Conservation (phyloP, 2,113 vertebrate species). For the Gavialis gangeticus region DNA sequence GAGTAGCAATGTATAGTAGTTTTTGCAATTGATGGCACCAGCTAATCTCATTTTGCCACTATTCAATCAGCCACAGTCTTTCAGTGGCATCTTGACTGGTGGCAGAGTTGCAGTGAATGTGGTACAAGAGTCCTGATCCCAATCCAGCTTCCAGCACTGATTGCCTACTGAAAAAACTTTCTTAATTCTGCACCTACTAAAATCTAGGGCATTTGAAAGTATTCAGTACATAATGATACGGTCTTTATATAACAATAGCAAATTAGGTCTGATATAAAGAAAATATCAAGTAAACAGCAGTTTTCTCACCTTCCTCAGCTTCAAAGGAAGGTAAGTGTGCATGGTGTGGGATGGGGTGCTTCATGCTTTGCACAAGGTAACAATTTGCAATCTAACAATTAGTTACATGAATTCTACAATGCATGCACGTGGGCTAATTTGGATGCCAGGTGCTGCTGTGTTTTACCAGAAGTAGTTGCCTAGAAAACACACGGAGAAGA, state of each 20-base stretch:
- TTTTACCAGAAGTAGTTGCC: neutral
- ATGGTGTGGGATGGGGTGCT: too few species aligned
- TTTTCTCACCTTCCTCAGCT: too few species aligned
- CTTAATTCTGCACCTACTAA: neutral
- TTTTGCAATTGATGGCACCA: neutral
- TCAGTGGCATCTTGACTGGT: fast-evolving
- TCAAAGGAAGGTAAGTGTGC: too few species aligned
- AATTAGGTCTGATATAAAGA: fast-evolving
- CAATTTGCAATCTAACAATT: fast-evolving
- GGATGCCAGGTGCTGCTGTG: fast-evolving
- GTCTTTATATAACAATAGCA: fast-evolving
- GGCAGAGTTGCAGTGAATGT: neutral
- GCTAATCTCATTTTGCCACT: fast-evolving
- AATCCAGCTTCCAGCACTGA: fast-evolving
- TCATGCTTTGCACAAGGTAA: neutral
- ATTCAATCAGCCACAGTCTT: fast-evolving
- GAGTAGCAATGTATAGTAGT: too few species aligned
- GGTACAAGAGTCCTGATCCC: neutral
- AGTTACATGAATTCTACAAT: neutral
- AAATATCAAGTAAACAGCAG: neutral
- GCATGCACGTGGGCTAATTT: neutral
- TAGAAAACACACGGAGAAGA: neutral
- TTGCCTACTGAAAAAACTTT: neutral
- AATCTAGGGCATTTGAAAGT: fast-evolving
- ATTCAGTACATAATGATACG: too few species aligned